phyloP scores from a whole-genome alignment of 2,797 vertebrate species.

The Neosalanx taihuensis region DNA sequence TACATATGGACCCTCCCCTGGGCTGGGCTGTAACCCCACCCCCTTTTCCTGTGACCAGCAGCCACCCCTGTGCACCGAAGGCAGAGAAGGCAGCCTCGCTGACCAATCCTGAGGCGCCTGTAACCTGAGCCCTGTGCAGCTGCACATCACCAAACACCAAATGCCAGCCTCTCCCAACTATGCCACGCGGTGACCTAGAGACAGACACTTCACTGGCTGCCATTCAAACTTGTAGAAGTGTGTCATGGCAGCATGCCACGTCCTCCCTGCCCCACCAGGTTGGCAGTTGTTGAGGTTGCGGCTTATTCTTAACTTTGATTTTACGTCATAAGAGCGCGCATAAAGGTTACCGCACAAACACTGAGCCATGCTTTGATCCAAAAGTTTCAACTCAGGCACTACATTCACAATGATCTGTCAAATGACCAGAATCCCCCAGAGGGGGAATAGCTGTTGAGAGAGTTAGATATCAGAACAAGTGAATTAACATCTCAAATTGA shows the following conservation, averaged over 20 bases:
- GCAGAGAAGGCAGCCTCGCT: conserved; percentile 54
- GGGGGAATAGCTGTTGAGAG: no score
- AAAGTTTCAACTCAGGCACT: no score
- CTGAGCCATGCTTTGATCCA: no score
- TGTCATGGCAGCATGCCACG: conserved; percentile 59
- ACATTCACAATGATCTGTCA: no score
- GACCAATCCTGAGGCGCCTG: conserved; percentile 77
- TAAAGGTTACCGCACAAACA: no score
- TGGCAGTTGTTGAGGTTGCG: not conserved
- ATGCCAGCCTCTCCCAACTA: conserved; percentile 59
- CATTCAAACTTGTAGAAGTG: conserved; percentile 55
- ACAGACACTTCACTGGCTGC: conserved; percentile 43
- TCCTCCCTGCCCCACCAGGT: conserved; percentile 29
- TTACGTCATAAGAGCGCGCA: conserved; percentile 7
- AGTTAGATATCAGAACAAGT: no score
- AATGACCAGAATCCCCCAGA: no score
- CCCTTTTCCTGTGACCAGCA: conserved; percentile 20
- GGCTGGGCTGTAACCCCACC: not conserved
- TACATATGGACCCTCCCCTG: conserved; percentile 57
- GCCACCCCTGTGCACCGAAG: conserved; percentile 61
- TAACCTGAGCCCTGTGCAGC: conserved; percentile 80
- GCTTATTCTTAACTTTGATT: not conserved
- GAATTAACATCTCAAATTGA: no score
- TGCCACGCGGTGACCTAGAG: conserved; percentile 60
- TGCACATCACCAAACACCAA: conserved; percentile 56